Percentiles rank a stretch among this genome's conserved stretches.
Evolutionary conservation across 2,888 invertebrate genomes (phyloP).

Genomic region (Aspidapion aeneum): DNA sequence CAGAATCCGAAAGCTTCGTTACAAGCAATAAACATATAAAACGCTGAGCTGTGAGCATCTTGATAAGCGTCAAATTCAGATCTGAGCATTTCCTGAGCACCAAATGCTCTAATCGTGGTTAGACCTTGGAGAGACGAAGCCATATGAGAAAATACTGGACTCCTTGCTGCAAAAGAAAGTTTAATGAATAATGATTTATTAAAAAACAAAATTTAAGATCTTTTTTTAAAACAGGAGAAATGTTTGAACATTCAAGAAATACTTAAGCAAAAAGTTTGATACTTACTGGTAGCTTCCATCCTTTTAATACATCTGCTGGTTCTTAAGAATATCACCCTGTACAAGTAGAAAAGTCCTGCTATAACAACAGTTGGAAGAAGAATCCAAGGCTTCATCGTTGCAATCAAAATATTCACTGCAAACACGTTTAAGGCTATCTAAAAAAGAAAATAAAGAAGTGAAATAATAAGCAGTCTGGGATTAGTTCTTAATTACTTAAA

Average conservation of each 20-base stretch:
- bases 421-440: constrained; percentile 53
- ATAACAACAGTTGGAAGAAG: constrained; percentile 63
- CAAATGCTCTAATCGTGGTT: constrained; percentile 70
- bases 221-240: no score
- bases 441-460: constrained; percentile 21
- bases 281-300: constrained; percentile 64
- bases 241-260: no score
- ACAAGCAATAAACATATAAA: constrained; percentile 62
- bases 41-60: constrained; percentile 69
- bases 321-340: constrained; percentile 65
- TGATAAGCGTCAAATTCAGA: constrained; percentile 62
- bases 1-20: constrained; percentile 69
- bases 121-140: constrained; percentile 74
- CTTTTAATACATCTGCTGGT: constrained; percentile 73
- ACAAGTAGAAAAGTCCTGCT: constrained; percentile 59
- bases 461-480: no score
- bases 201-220: no score
- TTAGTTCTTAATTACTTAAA: no score
- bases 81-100: constrained; percentile 60
- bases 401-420: constrained; percentile 70
- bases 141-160: constrained; percentile 75
- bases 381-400: constrained; percentile 67
- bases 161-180: constrained; percentile 56
- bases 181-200: no score
- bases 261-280: no score